Conservation (phyloP, 2,888 invertebrate genomes). For the Drosophila mimica region DNA sequence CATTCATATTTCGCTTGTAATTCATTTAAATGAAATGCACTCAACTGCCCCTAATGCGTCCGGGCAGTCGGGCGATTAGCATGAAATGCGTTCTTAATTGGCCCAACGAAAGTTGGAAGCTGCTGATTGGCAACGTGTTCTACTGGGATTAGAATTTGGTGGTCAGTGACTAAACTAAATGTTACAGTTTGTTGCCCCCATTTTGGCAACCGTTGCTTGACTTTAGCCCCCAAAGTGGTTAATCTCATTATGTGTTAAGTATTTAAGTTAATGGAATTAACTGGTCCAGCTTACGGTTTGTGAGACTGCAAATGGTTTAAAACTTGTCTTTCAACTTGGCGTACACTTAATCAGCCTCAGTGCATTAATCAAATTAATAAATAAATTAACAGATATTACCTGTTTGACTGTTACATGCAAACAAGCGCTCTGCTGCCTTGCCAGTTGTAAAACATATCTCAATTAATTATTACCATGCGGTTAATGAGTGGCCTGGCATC, state of each 20-base stretch:
- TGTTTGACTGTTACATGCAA: constrained; percentile 21
- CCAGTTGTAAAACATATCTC: constrained; percentile 71
- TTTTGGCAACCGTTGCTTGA: constrained; percentile 19
- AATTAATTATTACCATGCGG: constrained; percentile 82
- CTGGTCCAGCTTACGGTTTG: constrained; percentile 27
- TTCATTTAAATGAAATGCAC: constrained; percentile 80
- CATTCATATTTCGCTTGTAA: constrained; percentile 75
- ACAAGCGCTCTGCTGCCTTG: constrained; percentile 19
- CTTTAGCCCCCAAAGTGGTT: constrained; percentile 20
- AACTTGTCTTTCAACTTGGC: constrained; percentile 17
- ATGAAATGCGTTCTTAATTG: constrained; percentile 75
- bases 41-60: constrained; percentile 68
- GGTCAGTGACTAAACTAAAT: constrained; percentile 64
- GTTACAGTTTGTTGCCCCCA: constrained; percentile 36
- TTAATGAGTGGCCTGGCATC: constrained; percentile 59
- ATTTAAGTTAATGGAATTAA: constrained; percentile 56
- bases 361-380: constrained; percentile 84
- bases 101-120: constrained; percentile 39
- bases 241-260: constrained; percentile 53
- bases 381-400: constrained; percentile 76
- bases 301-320: constrained; percentile 13
- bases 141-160: constrained; percentile 57
- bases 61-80: constrained; percentile 54
- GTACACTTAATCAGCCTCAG: constrained; percentile 60
- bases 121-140: constrained; percentile 34